These are phyloP conservation scores for Ceratotherium simum DNA, from an alignment of 2,113 vertebrate genomes.

Conservation along the genomic window DNA sequence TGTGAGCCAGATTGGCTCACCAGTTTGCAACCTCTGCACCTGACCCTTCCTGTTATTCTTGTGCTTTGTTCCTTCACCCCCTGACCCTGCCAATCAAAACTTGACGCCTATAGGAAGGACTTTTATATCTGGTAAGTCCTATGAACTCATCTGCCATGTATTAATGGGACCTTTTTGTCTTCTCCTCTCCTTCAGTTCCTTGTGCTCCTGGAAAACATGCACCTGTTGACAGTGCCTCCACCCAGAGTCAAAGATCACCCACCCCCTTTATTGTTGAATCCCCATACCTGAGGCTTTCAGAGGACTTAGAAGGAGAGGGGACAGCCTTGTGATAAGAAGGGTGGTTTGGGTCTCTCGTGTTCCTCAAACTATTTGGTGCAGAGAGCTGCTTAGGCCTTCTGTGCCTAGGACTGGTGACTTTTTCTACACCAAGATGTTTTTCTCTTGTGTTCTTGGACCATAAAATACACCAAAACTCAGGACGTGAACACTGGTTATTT, in stretches of 20 bases:
- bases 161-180: neutral
- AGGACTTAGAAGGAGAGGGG: neutral
- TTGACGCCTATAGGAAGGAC: neutral
- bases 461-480: neutral
- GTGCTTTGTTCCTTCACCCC: neutral
- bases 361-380: neutral
- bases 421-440: neutral
- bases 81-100: neutral
- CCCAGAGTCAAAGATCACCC: neutral
- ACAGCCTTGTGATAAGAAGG: neutral
- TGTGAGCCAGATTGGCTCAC: neutral
- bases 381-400: neutral
- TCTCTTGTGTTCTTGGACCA: neutral
- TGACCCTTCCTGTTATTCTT: constrained; percentile 30
- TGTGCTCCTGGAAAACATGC: neutral
- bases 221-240: neutral
- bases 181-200: neutral
- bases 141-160: neutral
- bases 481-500: neutral
- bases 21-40: neutral
- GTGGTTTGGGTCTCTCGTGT: neutral
- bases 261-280: neutral
- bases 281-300: neutral
- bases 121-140: constrained; percentile 5
- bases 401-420: neutral